These are phyloP conservation scores for Helogale parvula DNA, from an alignment of 2,113 vertebrate species.

Conservation along the genomic window DNA sequence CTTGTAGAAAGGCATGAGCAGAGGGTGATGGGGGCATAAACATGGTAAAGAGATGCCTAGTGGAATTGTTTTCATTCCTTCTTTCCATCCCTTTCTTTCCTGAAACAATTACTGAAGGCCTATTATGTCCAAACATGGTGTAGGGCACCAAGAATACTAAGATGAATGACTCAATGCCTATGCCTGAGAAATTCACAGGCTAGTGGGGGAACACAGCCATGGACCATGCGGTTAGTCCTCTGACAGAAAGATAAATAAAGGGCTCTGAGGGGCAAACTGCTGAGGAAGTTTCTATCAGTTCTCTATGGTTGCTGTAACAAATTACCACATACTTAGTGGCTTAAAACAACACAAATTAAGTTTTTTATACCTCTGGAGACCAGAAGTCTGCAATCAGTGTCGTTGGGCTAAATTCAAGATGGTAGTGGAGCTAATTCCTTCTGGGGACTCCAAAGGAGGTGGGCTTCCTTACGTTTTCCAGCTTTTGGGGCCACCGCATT, in stretches of 20 bases:
- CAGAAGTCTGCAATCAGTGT: not conserved
- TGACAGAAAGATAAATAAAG: not conserved
- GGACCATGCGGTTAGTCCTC: not conserved
- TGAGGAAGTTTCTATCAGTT: not conserved
- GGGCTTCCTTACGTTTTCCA: not conserved
- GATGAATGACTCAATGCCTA: not conserved
- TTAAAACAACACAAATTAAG: not conserved
- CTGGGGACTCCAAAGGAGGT: not conserved
- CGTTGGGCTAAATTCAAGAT: not conserved
- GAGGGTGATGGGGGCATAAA: not conserved
- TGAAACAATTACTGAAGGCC: not conserved
- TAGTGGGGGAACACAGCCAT: not conserved
- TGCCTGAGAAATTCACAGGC: not conserved
- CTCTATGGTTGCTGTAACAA: not conserved
- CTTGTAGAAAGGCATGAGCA: not conserved
- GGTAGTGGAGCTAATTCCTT: not conserved
- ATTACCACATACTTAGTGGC: not conserved
- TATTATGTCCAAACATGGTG: not conserved
- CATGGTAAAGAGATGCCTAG: no score
- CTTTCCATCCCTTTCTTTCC: not conserved
- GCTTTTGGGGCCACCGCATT: not conserved
- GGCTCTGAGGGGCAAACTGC: not conserved
- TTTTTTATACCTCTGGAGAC: not conserved
- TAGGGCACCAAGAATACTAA: not conserved
- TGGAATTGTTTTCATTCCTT: not conserved